phyloP scores from a whole-genome alignment of 1,140 invertebrate species.

The Oryctes rhinoceros region DNA sequence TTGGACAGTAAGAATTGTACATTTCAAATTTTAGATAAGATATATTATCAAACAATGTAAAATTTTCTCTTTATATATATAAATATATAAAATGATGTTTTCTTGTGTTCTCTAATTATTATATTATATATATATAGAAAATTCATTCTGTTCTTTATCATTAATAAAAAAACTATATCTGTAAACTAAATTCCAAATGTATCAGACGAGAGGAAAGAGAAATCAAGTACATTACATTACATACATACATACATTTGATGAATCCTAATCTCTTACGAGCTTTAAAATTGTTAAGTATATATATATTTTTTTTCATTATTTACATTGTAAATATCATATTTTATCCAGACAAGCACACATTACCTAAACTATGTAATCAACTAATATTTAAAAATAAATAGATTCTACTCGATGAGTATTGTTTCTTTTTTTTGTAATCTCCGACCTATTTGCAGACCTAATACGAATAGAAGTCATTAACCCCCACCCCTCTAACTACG shows the following conservation, averaged over 20 bases:
- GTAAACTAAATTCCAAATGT: constrained; percentile 37
- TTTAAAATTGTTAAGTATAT: constrained; percentile 60
- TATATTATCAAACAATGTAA: constrained; percentile 43
- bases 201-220: constrained; percentile 27
- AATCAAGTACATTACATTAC: constrained; percentile 24
- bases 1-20: constrained; percentile 52
- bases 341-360: constrained; percentile 60
- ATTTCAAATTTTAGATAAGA: constrained; percentile 46
- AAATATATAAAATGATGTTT: constrained; percentile 32
- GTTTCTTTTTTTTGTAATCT: constrained; percentile 32
- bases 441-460: background rate
- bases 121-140: constrained; percentile 44
- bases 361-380: constrained; percentile 62
- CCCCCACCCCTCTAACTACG: too few species aligned
- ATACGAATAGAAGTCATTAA: background rate
- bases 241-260: constrained; percentile 34
- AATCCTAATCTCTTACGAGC: constrained; percentile 52
- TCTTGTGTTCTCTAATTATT: constrained; percentile 46
- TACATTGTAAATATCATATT: constrained; percentile 62
- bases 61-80: constrained; percentile 41
- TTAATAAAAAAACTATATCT: constrained; percentile 27
- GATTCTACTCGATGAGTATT: constrained; percentile 55
- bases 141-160: constrained; percentile 33
- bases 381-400: constrained; percentile 63
- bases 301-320: constrained; percentile 59